phyloP scores from a whole-genome alignment of 2,113 vertebrate genomes.

The Ellobius talpinus region DNA sequence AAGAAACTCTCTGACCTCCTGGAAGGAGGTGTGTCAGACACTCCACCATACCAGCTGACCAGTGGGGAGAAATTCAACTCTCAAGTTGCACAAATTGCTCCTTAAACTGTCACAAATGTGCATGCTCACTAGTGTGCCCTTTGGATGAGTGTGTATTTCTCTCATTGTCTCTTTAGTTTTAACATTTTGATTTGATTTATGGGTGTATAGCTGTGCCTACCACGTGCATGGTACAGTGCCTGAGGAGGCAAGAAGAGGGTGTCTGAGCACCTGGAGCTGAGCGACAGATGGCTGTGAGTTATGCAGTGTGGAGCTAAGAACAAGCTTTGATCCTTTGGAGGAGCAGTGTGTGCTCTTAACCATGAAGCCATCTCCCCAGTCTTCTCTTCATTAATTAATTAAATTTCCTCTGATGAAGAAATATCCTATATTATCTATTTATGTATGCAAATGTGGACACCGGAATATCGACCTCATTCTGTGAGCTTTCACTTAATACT shows the following conservation, averaged over 20 bases:
- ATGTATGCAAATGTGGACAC: not conserved
- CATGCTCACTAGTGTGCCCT: not conserved
- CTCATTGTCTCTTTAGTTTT: not conserved
- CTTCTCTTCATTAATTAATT: not conserved
- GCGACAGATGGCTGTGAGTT: not conserved
- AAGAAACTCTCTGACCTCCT: not conserved
- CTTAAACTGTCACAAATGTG: not conserved
- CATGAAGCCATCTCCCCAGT: not conserved
- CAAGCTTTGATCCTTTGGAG: not conserved
- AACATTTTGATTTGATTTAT: not conserved
- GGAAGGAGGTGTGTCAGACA: not conserved
- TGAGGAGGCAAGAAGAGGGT: not conserved
- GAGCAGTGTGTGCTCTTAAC: no score
- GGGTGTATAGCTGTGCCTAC: not conserved
- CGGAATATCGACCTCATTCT: not conserved
- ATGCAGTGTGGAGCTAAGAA: not conserved
- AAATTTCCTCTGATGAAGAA: conserved; percentile 40
- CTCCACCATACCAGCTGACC: not conserved
- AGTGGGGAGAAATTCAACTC: not conserved
- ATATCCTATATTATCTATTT: not conserved
- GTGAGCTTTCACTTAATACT: not conserved
- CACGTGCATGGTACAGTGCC: not conserved
- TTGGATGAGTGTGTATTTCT: not conserved
- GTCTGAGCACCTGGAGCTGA: not conserved
- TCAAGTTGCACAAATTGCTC: no score